Percentiles rank a stretch among this genome's conserved stretches.
Conservation (phyloP, 2,113 vertebrate genomes). For the Loxodonta africana region DNA sequence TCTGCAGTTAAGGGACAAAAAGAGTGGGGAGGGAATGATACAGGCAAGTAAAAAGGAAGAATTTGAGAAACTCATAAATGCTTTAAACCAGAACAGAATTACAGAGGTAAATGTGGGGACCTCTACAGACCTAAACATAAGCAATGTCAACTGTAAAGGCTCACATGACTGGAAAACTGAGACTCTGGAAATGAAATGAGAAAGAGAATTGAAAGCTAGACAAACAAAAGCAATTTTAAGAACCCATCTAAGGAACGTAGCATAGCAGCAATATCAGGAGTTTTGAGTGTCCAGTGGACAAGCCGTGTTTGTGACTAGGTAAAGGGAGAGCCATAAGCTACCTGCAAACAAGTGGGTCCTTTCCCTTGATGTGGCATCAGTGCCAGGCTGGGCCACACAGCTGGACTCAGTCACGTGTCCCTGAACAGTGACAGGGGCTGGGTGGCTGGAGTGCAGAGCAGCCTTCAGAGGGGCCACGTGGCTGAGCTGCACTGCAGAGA, state of each 20-base stretch:
- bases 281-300: neutral
- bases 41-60: neutral
- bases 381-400: conserved; percentile 89
- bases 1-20: conserved; percentile 89
- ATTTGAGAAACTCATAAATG: neutral
- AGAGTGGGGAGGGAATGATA: conserved; percentile 39
- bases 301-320: conserved; percentile 24
- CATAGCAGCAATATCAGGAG: neutral
- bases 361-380: conserved; percentile 91
- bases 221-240: conserved; percentile 4
- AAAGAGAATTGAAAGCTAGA: neutral
- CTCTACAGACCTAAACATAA: neutral
- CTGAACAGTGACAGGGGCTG: conserved; percentile 88
- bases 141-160: neutral
- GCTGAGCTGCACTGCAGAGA: conserved; percentile 95
- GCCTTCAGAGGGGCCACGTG: conserved; percentile 94
- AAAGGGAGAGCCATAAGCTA: conserved; percentile 81
- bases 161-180: conserved; percentile 3
- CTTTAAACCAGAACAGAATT: neutral
- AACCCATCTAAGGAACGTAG: neutral
- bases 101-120: neutral
- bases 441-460: conserved; percentile 89
- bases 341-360: conserved; percentile 94
- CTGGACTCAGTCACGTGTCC: conserved; percentile 91
- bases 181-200: neutral